A percentile compares a stretch with the other conserved stretches of the same genome.
Conservation (phyloP, 2,888 invertebrate genomes). For the Synergus japonicus region DNA sequence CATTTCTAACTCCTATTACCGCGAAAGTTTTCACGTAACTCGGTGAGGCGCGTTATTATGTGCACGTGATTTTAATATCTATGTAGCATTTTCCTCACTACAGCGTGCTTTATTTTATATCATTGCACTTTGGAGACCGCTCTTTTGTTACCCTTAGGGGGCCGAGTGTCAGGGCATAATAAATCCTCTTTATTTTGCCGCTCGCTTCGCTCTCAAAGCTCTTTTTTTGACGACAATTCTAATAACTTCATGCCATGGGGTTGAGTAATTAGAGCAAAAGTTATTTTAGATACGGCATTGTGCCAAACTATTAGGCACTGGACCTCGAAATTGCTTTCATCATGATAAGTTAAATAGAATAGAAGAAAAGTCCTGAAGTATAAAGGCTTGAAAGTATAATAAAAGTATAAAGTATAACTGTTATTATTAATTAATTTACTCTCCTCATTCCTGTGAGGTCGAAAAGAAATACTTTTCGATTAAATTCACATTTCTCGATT, state of each 20-base stretch:
- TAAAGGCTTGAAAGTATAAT: no score
- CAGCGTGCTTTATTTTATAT: slow-evolving; percentile 37
- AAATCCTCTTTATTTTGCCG: slow-evolving; percentile 58
- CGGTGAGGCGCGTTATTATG: slow-evolving; percentile 38
- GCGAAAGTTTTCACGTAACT: slow-evolving; percentile 34
- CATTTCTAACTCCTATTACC: slow-evolving; percentile 31
- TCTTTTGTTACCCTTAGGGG: slow-evolving; percentile 46
- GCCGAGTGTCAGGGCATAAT: slow-evolving; percentile 62
- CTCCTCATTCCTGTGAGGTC: neutral
- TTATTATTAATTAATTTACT: neutral
- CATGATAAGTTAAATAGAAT: neutral
- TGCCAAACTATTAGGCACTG: slow-evolving; percentile 16
- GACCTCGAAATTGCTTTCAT: neutral
- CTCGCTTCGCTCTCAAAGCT: slow-evolving; percentile 49
- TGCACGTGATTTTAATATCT: slow-evolving; percentile 39
- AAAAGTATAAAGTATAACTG: neutral
- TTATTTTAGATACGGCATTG: slow-evolving; percentile 29
- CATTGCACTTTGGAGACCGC: slow-evolving; percentile 39
- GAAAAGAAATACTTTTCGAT: no score
- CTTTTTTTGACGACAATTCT: slow-evolving; percentile 51
- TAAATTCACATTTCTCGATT: no score
- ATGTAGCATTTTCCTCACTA: slow-evolving; percentile 34
- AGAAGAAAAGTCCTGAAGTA: neutral
- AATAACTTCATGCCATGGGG: slow-evolving; percentile 48
- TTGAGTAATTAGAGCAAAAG: slow-evolving; percentile 52